Evolutionary conservation across 2,888 invertebrate genomes (phyloP).

Genomic region (Hirtodrosophila confusa): DNA sequence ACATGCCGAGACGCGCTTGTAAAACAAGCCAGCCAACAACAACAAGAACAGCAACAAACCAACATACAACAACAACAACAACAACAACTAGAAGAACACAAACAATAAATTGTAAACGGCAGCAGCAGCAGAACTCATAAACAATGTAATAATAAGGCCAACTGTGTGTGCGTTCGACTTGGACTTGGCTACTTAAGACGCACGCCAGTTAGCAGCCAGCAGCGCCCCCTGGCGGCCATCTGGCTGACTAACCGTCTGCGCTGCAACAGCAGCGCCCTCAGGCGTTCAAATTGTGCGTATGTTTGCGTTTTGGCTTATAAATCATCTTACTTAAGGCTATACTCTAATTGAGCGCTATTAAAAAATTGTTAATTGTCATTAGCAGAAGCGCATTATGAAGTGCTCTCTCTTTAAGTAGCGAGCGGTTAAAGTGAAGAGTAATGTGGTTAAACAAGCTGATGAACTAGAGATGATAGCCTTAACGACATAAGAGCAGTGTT

Average conservation of each 20-base stretch:
- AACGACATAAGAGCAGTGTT: too few relatives aligned
- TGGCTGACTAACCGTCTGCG: slow-evolving; percentile 2
- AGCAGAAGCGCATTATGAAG: slow-evolving; percentile 19
- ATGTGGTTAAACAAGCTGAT: neutral
- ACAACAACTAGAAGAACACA: slow-evolving; percentile 40
- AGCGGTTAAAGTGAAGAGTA: slow-evolving; percentile 18
- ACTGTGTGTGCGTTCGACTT: slow-evolving; percentile 43
- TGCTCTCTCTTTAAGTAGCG: neutral
- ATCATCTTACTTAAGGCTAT: slow-evolving; percentile 68
- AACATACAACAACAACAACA: slow-evolving; percentile 21
- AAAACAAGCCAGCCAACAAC: slow-evolving; percentile 63
- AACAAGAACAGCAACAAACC: slow-evolving; percentile 26
- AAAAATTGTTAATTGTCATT: slow-evolving; percentile 76
- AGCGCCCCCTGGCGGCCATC: slow-evolving; percentile 46
- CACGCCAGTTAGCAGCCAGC: slow-evolving; percentile 8
- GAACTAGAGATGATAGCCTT: slow-evolving; percentile 1
- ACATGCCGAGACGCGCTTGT: slow-evolving; percentile 73
- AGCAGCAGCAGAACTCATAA: slow-evolving; percentile 62
- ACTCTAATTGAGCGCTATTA: slow-evolving; percentile 71
- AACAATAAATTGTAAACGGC: slow-evolving; percentile 67
- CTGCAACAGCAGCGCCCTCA: slow-evolving; percentile 30
- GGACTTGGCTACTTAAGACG: slow-evolving; percentile 47
- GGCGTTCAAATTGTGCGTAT: slow-evolving; percentile 11
- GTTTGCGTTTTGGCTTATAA: slow-evolving; percentile 55
- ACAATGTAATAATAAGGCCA: slow-evolving; percentile 77